Evolutionary conservation across 2,888 invertebrate species (phyloP).

Genomic region (Philereme transversata): DNA sequence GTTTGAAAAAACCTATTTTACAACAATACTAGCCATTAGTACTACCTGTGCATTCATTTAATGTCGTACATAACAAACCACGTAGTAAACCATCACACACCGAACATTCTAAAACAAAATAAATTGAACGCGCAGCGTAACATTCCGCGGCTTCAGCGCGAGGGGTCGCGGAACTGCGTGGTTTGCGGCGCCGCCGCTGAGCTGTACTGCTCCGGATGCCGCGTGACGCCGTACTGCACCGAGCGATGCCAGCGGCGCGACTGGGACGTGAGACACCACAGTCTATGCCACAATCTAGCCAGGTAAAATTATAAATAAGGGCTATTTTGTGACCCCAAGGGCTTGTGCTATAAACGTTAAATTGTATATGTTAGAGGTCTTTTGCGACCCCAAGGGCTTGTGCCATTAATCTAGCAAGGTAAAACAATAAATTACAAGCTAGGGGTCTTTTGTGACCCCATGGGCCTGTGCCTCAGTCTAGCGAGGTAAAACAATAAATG

Average conservation of each 20-base stretch:
- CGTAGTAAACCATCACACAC: conserved; percentile 12
- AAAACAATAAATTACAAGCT: too few species aligned
- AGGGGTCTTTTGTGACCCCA: too few species aligned
- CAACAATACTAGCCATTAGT: too few species aligned
- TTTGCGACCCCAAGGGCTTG: too few species aligned
- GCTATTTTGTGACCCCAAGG: too few species aligned
- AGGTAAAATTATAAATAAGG: conserved; percentile 44
- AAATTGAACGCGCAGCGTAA: conserved; percentile 53
- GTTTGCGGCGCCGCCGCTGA: conserved; percentile 56
- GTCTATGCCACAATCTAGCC: conserved; percentile 66
- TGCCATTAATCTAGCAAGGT: too few species aligned
- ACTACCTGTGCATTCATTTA: too few species aligned
- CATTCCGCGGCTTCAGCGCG: conserved; percentile 65
- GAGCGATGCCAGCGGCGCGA: conserved; percentile 60
- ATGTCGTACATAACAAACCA: neutral
- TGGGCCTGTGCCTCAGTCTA: too few species aligned
- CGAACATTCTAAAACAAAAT: conserved; percentile 27
- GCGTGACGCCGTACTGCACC: conserved; percentile 69
- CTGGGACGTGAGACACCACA: conserved; percentile 59
- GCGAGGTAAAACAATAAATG: too few species aligned
- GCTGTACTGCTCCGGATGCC: conserved; percentile 62
- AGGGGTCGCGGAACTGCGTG: conserved; percentile 52
- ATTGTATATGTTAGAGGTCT: too few species aligned
- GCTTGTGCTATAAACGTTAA: too few species aligned
- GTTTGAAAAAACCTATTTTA: too few species aligned